Conservation (phyloP, 2,113 vertebrate species). For the Tragelaphus strepsiceros region DNA sequence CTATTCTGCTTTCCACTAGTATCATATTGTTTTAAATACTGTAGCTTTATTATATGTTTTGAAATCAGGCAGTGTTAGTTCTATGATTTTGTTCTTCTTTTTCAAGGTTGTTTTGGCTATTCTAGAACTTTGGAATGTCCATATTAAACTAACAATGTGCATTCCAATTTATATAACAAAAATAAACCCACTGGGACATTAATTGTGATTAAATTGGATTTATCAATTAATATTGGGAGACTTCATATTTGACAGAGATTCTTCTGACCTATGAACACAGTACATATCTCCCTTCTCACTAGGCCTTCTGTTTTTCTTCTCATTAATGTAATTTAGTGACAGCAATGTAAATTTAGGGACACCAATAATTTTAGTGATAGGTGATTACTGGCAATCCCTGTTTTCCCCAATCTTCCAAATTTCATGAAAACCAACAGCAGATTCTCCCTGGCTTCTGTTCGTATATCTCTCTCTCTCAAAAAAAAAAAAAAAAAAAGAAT, state of each 20-base stretch:
- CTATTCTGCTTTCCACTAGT: background rate
- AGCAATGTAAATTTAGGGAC: background rate
- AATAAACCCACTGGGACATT: background rate
- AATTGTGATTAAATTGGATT: background rate
- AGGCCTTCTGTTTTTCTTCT: background rate
- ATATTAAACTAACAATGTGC: conserved; percentile 21
- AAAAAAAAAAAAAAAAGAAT: background rate
- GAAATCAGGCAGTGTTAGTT: background rate
- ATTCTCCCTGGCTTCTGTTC: background rate
- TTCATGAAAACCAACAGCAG: conserved; percentile 6
- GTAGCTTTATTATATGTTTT: conserved; percentile 7
- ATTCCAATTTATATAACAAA: background rate
- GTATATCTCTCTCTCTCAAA: background rate
- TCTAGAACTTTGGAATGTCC: conserved; percentile 23
- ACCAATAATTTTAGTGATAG: background rate
- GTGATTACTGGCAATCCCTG: background rate
- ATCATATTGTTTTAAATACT: conserved; percentile 24
- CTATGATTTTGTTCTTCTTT: background rate
- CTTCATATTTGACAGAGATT: background rate
- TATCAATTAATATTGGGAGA: background rate
- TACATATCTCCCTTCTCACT: background rate
- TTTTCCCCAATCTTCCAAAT: background rate
- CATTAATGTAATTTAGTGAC: background rate
- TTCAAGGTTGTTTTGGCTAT: conserved; percentile 17
- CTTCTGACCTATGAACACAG: background rate